Percentiles rank a stretch among this genome's conserved stretches.
Conservation (phyloP, 1,140 invertebrate species). For the Ylistrum balloti region DNA sequence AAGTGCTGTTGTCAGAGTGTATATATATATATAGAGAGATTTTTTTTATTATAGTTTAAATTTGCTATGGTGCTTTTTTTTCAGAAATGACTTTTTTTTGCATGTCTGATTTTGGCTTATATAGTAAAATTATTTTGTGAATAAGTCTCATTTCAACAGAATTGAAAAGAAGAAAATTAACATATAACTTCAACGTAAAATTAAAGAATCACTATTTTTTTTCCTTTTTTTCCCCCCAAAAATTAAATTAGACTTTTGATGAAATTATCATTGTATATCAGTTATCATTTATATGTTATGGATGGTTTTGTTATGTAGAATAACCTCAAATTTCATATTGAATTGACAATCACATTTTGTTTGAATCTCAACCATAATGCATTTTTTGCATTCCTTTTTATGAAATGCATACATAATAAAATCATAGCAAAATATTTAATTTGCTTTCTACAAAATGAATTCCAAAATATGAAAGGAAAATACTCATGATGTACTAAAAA, state of each 20-base stretch:
- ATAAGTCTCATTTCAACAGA: not conserved
- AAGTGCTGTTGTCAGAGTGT: not conserved
- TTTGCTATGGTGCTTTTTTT: conserved; percentile 32
- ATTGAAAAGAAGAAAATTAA: not conserved
- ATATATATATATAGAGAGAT: too few relatives aligned
- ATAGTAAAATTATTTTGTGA: not conserved
- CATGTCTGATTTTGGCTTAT: not conserved
- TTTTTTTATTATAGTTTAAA: not conserved
- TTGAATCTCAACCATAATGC: not conserved
- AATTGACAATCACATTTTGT: not conserved
- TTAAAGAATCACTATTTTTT: not conserved
- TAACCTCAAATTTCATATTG: not conserved
- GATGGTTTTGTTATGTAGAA: not conserved
- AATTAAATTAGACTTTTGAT: too few relatives aligned
- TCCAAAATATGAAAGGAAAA: not conserved
- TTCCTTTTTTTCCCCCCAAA: too few relatives aligned
- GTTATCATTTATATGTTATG: not conserved
- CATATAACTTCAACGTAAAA: not conserved
- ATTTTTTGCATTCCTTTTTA: not conserved
- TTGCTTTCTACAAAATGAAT: not conserved
- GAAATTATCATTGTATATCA: not conserved
- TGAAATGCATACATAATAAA: not conserved
- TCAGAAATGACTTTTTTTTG: not conserved
- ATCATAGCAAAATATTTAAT: not conserved
- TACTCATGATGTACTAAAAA: not conserved